These are phyloP conservation scores for Tuta absoluta DNA, from an alignment of 2,888 invertebrate species.

Conservation along the genomic window DNA sequence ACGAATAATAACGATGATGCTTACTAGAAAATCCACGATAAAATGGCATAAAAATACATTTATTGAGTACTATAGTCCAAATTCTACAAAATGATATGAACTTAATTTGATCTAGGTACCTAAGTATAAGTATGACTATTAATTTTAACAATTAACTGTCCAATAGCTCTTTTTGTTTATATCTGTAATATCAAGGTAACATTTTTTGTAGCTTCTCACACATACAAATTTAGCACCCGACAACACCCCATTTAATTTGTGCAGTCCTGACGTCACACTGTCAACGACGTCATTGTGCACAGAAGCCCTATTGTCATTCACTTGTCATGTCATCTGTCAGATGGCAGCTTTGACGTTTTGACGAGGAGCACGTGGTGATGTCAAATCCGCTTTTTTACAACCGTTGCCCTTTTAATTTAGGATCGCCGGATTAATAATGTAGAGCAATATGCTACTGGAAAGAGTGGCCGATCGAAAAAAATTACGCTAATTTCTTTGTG, in stretches of 20 bases:
- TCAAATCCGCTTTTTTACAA: slow-evolving; percentile 58
- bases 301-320: slow-evolving; percentile 55
- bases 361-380: slow-evolving; percentile 68
- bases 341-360: slow-evolving; percentile 54
- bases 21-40: no score
- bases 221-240: slow-evolving; percentile 15
- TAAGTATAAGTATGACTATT: no score
- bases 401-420: slow-evolving; percentile 4
- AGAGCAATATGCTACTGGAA: not conserved
- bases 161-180: no score
- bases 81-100: no score
- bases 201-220: not conserved
- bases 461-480: not conserved
- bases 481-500: not conserved
- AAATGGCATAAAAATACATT: no score
- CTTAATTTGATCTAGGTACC: no score
- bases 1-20: no score
- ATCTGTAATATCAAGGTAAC: no score
- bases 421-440: not conserved
- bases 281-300: slow-evolving; percentile 31
- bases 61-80: no score
- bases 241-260: slow-evolving; percentile 21
- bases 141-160: no score
- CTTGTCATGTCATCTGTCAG: slow-evolving; percentile 50
- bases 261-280: slow-evolving; percentile 31